Base-by-base conservation (phyloP, 2,888 invertebrate species). In the Lasioglossum oenotherae region DNA sequence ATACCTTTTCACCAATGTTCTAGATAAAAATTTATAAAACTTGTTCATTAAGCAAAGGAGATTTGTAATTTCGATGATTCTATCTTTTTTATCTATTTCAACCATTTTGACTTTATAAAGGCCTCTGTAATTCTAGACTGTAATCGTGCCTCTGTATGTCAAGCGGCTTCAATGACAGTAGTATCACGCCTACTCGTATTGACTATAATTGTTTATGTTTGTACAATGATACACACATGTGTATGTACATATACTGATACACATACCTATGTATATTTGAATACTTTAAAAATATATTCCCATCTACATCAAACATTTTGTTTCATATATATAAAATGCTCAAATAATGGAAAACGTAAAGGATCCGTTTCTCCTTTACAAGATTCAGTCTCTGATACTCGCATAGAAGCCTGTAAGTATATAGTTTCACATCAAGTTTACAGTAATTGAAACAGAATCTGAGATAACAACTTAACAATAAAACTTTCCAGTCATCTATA, bases 241-340 rank as follows among this genome's bases (percentile, higher is more conserved):
- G 49, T 80, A 82, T 85, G 72, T 86, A 86, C 78, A 78, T 82
- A 86, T 80, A 78, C 35, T n/a, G 44, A 71, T 76, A 69, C 73
- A 75, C 74, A 72, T 77, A 86, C 67, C 60, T 79, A 80, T 46
- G 77, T 73, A 87, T 85, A 87, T 79, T 80, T 84, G 86, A 87
- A 88, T 79, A 88, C 87, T 90, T 90, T 85, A 90, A 91, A 91
- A 91, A 90, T 90, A 91, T 89, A 90, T 89, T 74, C 91, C 82
- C 86, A 85, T 86, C 81, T 88, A 84, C 86, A 49, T 76, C 82
- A 76, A 82, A 83, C 79, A 78, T 80, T 80, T 81, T 67, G 74
- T 57, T 84, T 86, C 74, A 85, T 91, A 91, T 84, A 91, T 85
- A 91, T 85, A 91, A 91, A 91, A 91, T 91, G 87, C 82, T 89